Evolutionary conservation across 2,113 vertebrate genomes (phyloP), one percentile per base, ranked within the genome.

Genomic region (Toxotes jaculatrix): DNA sequence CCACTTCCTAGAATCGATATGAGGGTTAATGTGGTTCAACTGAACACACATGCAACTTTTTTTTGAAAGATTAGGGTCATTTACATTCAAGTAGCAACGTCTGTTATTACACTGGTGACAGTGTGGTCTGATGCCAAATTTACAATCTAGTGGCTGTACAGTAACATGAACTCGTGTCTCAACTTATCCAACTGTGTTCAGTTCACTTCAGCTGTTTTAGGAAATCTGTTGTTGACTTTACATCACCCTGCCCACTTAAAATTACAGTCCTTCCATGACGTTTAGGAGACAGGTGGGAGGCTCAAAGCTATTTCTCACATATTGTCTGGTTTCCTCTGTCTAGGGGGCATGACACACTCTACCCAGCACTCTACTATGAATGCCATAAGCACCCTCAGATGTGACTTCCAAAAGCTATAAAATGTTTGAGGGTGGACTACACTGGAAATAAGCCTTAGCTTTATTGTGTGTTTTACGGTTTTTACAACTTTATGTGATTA

Each of bases 271-370:
- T 53, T 7, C 74, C 59, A 53, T 79, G 77, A 88, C 21, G 36
- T 86, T 76, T 56, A 65, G 55, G 76, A 81, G 88, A 84, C 73
- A 88, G 73, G 83, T 87, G 84, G 78, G 59, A 81, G 78, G 59
- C 55, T 74, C 32, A 43, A 59, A 47, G 62, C 56, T 38, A 51
- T 86, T 83, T 90, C 73, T 72, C 23, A 45, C 72, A 80, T 74
- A 57, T 64, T 86, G 57, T 84, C 19, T 71, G 67, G 57, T 85
- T 83, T 80, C 63, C 70, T 83, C 34, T 66, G 67, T 72, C 36
- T 61, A 13, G 64, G 73, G 67, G 63, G 42, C 55, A 47, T 74
- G 72, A 83, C 69, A 85, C 77, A 63, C 1, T 56, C 67, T 62
- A 56, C 43, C 51, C 17, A 65, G 32, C 45, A 40, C 6, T 0